Percentiles rank a stretch among this genome's conserved stretches.
phyloP scores from a whole-genome alignment of 2,113 vertebrate genomes.

The Chelonoidis abingdonii region DNA sequence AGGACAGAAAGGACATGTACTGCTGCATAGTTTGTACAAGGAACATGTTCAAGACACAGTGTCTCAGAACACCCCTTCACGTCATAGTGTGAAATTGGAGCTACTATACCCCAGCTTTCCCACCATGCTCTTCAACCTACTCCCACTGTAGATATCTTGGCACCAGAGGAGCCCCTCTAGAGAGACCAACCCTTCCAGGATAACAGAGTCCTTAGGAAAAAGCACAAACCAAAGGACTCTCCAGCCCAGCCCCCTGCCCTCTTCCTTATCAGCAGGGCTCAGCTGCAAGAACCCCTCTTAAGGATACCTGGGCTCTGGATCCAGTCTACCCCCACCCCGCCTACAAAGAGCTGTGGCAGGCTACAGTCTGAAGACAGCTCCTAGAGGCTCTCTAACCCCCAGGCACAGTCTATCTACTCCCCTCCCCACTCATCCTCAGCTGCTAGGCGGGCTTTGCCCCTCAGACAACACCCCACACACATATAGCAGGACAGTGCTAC shows the following conservation, averaged over 20 bases:
- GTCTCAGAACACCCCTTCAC: neutral
- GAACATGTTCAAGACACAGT: neutral
- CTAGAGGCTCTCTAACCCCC: neutral
- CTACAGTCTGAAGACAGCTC: neutral
- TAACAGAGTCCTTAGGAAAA: neutral
- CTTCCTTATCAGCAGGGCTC: neutral
- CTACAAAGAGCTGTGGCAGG: neutral
- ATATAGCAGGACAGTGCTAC: too few relatives aligned
- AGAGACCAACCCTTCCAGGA: neutral
- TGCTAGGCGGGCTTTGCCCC: neutral
- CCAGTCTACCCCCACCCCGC: neutral
- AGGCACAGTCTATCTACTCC: neutral
- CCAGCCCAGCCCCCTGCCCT: neutral
- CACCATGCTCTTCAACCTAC: neutral
- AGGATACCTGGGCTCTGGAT: neutral
- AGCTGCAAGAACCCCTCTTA: neutral
- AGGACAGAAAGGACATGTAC: neutral
- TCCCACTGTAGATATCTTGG: accelerated
- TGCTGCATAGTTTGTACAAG: neutral
- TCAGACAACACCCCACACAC: neutral
- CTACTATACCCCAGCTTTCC: neutral
- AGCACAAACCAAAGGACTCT: neutral
- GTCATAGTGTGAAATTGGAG: neutral
- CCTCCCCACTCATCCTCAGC: neutral
- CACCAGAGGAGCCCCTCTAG: neutral